A percentile compares a stretch with the other conserved stretches of the same genome.
phyloP scores from a whole-genome alignment of 2,888 invertebrate species.

The Cotesia congregata region DNA sequence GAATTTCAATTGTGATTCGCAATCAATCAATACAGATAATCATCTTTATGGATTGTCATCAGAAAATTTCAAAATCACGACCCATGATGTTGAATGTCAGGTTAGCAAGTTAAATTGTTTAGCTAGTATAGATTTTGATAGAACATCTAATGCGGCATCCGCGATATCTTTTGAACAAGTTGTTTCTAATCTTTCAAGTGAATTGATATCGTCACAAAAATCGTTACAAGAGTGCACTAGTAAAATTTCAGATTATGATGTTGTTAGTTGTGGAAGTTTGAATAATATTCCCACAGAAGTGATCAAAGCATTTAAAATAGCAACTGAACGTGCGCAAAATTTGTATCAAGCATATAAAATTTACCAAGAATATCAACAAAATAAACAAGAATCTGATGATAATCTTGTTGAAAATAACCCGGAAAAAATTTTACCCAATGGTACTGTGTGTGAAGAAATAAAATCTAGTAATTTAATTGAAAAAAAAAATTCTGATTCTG shows the following conservation, averaged over 20 bases:
- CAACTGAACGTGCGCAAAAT: conserved; percentile 47
- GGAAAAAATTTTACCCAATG: background rate
- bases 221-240: conserved; percentile 1
- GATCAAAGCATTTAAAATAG: conserved; percentile 46
- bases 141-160: conserved; percentile 3
- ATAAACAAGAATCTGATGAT: conserved; percentile 6
- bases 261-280: background rate
- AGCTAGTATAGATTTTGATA: conserved; percentile 15
- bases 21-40: conserved; percentile 26
- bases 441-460: background rate
- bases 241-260: conserved; percentile 13
- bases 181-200: conserved; percentile 24
- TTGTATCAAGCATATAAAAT: conserved; percentile 50
- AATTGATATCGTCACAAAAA: conserved; percentile 22
- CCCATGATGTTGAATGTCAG: conserved; percentile 4
- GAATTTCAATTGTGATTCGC: conserved; percentile 32
- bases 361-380: conserved; percentile 42
- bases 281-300: conserved; percentile 44
- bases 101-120: conserved; percentile 8
- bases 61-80: background rate
- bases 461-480: conserved; percentile 6
- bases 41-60: background rate
- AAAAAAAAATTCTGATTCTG: background rate
- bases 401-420: background rate
- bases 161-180: conserved; percentile 1